Evolutionary conservation across 2,113 vertebrate genomes (phyloP).

Genomic region (Stictonetta naevosa): DNA sequence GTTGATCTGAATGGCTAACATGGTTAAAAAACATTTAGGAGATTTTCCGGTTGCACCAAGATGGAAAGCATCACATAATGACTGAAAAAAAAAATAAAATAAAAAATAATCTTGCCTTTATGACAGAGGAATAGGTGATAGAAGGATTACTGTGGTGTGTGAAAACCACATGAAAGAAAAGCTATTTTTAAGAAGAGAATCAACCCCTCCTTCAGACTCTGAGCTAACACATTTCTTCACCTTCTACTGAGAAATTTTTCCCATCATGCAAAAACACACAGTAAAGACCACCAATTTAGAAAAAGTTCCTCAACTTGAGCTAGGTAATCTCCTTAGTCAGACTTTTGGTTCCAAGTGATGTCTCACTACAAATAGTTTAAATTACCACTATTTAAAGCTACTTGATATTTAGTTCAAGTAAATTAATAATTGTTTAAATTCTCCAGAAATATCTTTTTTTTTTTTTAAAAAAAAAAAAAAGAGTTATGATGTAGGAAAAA

Average conservation of each 20-base stretch:
- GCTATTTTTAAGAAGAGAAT: not conserved
- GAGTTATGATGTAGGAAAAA: not conserved
- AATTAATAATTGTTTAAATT: not conserved
- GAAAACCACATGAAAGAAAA: not conserved
- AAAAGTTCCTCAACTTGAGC: not conserved
- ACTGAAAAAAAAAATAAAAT: not conserved
- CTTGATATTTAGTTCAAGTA: not conserved
- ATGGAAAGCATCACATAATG: fast-evolving
- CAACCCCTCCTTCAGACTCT: not conserved
- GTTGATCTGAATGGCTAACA: not conserved
- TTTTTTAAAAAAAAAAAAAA: not conserved
- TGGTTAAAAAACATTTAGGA: not conserved
- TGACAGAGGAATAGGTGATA: not conserved
- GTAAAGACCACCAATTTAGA: fast-evolving
- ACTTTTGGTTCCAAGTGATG: too few relatives aligned
- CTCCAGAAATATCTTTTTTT: not conserved
- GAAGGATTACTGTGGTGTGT: not conserved
- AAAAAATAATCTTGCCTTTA: not conserved
- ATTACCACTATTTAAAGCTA: not conserved
- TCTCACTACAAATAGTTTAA: not conserved
- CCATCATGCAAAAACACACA: not conserved
- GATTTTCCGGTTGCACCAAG: not conserved
- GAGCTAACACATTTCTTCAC: not conserved
- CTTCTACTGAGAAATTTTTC: not conserved
- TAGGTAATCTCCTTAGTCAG: not conserved